A percentile compares a stretch with the other conserved stretches of the same genome.
phyloP scores from a whole-genome alignment of 2,113 vertebrate species.

The Oplegnathus fasciatus region DNA sequence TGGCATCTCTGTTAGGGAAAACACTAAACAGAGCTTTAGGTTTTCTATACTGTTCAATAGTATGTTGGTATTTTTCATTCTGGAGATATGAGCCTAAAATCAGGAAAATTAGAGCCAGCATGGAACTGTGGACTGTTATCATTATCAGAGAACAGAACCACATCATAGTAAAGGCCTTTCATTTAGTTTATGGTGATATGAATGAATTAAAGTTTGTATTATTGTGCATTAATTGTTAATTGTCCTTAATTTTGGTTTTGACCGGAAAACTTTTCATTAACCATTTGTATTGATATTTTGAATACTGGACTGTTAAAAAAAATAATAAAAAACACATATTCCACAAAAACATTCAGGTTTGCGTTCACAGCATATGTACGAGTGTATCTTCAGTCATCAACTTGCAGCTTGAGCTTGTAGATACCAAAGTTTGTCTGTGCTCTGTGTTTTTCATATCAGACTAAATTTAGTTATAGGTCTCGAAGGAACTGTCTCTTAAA shows the following conservation, averaged over 20 bases:
- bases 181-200: too few relatives aligned
- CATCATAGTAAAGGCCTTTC: too few relatives aligned
- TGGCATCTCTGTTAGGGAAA: conserved; percentile 6
- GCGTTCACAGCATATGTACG: background rate
- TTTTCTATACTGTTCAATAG: conserved; percentile 22
- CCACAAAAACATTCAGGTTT: background rate
- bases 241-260: background rate
- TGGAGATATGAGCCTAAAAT: background rate
- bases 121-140: too few relatives aligned
- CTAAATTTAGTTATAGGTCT: background rate
- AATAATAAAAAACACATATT: background rate
- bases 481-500: background rate
- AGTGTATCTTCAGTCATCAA: background rate
- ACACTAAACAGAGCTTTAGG: conserved; percentile 39
- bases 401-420: background rate
- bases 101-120: background rate
- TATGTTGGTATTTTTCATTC: background rate
- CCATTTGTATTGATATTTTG: background rate
- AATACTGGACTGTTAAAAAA: background rate
- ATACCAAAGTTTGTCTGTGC: background rate
- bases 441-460: background rate
- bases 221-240: too few relatives aligned
- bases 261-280: background rate
- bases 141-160: too few relatives aligned
- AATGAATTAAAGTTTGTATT: too few relatives aligned